phyloP scores from a whole-genome alignment of 2,113 vertebrate genomes.

The Channa maculata region DNA sequence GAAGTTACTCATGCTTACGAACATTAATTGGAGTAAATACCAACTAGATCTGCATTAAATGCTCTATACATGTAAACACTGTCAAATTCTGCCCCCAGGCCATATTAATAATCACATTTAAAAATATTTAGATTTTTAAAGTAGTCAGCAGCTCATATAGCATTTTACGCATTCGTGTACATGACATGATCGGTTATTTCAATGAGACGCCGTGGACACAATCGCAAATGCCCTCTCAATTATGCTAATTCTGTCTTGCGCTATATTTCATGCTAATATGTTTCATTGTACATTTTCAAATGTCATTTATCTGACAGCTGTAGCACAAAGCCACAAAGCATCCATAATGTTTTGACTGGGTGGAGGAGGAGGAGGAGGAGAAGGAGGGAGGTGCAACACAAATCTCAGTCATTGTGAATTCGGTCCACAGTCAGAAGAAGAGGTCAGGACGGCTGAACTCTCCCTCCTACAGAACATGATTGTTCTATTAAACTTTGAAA shows the following conservation, averaged over 20 bases:
- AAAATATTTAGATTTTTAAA: slow-evolving; percentile 22
- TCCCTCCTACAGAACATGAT: slow-evolving; percentile 46
- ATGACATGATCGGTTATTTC: slow-evolving; percentile 39
- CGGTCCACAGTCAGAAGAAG: slow-evolving; percentile 47
- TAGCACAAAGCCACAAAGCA: slow-evolving; percentile 37
- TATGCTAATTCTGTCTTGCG: slow-evolving; percentile 46
- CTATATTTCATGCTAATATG: slow-evolving; percentile 64
- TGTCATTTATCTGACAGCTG: slow-evolving; percentile 68
- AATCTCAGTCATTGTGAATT: slow-evolving; percentile 57
- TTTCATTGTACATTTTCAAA: slow-evolving; percentile 63
- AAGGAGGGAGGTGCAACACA: slow-evolving; percentile 42
- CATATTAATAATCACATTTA: neutral
- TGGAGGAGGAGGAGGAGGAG: slow-evolving; percentile 28
- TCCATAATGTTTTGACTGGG: slow-evolving; percentile 65
- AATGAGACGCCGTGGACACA: slow-evolving; percentile 25
- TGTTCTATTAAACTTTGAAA: slow-evolving; percentile 64
- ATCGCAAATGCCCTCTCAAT: slow-evolving; percentile 21
- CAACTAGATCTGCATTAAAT: neutral
- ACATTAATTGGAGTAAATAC: slow-evolving; percentile 30
- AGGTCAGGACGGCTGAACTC: slow-evolving; percentile 57
- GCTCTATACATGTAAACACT: slow-evolving; percentile 6
- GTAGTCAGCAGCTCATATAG: neutral
- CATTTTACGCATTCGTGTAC: slow-evolving; percentile 7
- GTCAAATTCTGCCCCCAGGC: neutral
- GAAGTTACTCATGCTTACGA: slow-evolving; percentile 25